Evolutionary conservation across 2,113 vertebrate genomes (phyloP), one percentile per base, ranked within the genome.

Genomic region (Chaetorhynchus papuensis): DNA sequence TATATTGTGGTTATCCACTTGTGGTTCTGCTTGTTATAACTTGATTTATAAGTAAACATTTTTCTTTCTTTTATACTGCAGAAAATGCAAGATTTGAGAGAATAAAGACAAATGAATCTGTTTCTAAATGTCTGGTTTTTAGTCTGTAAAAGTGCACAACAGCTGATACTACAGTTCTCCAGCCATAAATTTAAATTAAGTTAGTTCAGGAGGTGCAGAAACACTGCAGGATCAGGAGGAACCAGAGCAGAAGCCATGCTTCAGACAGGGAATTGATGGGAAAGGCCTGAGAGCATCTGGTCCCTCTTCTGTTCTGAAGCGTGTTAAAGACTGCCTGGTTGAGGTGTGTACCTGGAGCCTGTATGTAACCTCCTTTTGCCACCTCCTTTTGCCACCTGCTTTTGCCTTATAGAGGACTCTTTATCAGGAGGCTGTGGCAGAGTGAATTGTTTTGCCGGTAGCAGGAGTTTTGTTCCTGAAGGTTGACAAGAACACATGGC

Each of bases 61-160:
- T 95, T 83, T 87, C 83, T 89, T 95, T 93, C 68, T 97, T 96
- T 96, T 95, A 45, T 96, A 96, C 80, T 81, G 70, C 47, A 74
- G 54, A 92, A 88, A 68, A 44, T 47, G 23, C 50, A 74, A 77
- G 33, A 89, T 42, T 87, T 65, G 41, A 66, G 33, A 80, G 44
- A 97, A 96, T 96, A 95, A 96, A 97, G 53, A 52, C 59, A 81
- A 83, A 88, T 24, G 1, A 54, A 75, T 81, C 64, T 50, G 18
- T 94, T 90, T 64, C 11, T 81, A 56, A 68, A 87, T 61, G 89
- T 77, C 88, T 95, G 64, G 4, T 13, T 44, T 66, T 78, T 33
- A 65, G 35, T 90, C 39, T 90, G 69, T 31, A 47, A 49, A 66
- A 63, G 53, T 69, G 21, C 37, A 70, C 13, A 82, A 2, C 52